Evolutionary conservation across 2,113 vertebrate species (phyloP), one percentile per base, ranked within the genome.

Genomic region (Pelobates fuscus): DNA sequence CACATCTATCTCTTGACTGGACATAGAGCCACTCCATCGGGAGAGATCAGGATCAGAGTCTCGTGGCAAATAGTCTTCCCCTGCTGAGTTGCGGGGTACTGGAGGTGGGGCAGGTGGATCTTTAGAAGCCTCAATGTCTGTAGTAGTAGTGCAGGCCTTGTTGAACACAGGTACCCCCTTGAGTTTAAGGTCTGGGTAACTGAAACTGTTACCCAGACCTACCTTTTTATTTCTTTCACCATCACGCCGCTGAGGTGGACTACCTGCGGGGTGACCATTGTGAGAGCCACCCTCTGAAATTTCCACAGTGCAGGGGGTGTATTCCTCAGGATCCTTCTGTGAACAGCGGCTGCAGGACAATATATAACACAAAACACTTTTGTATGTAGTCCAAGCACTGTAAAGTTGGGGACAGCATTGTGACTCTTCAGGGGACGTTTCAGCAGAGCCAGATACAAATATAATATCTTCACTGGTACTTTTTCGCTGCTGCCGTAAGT

Each of bases 101-200:
- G 82, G 44, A 0, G 82, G 66, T 70, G 85, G 84, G 78, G 27
- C 77, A 87, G 83, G 2, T 78, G 64, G 83, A 77, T 93, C 91
- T 82, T 91, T 92, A 26, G 79, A 81, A 88, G 83, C 83, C 64
- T 92, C 90, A 0, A 68, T n/a, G 0, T 93, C 90, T 1, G 70
- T 55, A 32, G 32, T 63, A 23, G 71, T 24, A 84, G 81, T 78
- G 79, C 80, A 41, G 83, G 80, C 44, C 41, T 82, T 79, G 83
- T 84, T 78, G 18, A 85, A 91, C 2, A 99, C 93, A 0, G 91
- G 94, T 77, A 96, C 90, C 46, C 95, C 96, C 43, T 91, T 93
- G n/a, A 98, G 86, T 79, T 95, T 95, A 71, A 99, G 94, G 0
- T 98, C 97, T 0, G 82, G 88, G 85, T 99, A 99, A 32, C 94